Evolutionary conservation across 2,888 invertebrate species (phyloP).

Genomic region (Drosophila vallismaia): DNA sequence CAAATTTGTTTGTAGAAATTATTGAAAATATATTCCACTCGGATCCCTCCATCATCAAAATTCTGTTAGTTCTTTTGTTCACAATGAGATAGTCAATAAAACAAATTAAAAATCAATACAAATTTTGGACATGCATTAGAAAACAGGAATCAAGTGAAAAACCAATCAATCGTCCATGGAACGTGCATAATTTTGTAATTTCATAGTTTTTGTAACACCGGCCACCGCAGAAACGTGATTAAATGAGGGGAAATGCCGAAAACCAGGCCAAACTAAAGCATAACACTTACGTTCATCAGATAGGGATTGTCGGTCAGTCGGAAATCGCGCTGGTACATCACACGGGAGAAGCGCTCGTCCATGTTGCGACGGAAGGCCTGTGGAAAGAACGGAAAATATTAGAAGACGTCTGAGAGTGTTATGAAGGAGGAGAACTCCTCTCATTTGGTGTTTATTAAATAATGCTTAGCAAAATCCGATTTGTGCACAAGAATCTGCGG

Average conservation of each 20-base stretch:
- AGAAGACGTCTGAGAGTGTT: constrained; percentile 6
- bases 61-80: not conserved
- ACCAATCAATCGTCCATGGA: not conserved
- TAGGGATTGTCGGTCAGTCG: constrained; percentile 87
- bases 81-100: constrained; percentile 1
- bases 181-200: not conserved
- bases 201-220: not conserved
- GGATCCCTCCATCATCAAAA: not conserved
- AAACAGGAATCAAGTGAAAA: not conserved
- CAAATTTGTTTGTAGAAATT: not conserved
- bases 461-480: constrained; percentile 67
- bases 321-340: constrained; percentile 86
- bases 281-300: constrained; percentile 85
- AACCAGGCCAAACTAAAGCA: constrained; percentile 13
- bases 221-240: not conserved
- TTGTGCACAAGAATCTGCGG: constrained; percentile 55
- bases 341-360: constrained; percentile 85
- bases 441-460: constrained; percentile 18
- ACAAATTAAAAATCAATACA: not conserved
- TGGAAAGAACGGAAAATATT: constrained; percentile 6
- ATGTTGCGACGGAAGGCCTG: constrained; percentile 86
- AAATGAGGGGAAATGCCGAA: not conserved
- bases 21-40: not conserved
- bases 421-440: not conserved
- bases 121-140: not conserved